Evolutionary conservation across 2,113 vertebrate species (phyloP), one percentile per base, ranked within the genome.

Genomic region (Tangachromis dhanisi): DNA sequence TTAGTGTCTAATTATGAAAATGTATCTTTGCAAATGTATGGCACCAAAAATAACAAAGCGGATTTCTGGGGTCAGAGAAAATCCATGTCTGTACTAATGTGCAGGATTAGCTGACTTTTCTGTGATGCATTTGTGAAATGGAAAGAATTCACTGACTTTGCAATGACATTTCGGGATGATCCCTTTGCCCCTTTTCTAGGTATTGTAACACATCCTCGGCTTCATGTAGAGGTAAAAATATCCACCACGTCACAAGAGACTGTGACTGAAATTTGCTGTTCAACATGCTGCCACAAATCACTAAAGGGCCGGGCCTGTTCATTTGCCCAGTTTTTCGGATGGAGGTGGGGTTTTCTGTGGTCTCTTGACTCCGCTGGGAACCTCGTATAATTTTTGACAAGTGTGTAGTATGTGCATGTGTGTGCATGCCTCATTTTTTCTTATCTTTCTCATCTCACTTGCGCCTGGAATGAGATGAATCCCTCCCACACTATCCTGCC

Each of bases 361-460:
- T 83, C 66, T 88, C 57, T 51, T 68, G 86, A 89, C 80, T 83
- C 85, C 57, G 80, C 90, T 71, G 84, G 79, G 49, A 81, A 90
- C 17, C 81, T 83, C 89, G 35, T 83, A 85, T 66, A 84, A 78
- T 85, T 88, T 90, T 88, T 92, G 87, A 91, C 88, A 83, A 89
- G 81, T 76, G 86, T 87, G 83, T 84, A 83, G 53, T 84, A 24
- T 68, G 57, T 84, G 53, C 83, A 51, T 82, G 40, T 54, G 80
- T 90, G 71, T 49, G 31, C 33, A 38, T 80, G 61, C 19, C 89
- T 92, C 26, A 86, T 83, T 86, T 51, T 33, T 90, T 89, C 33
- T 88, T 86, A 84, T 92, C 88, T 78, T 87, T 92, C 90, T 93
- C 89, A 89, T 94, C 80, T 83, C 73, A 90, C 92, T 94, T 90